These are phyloP conservation scores for Poecilobothrus nobilitatus DNA, from an alignment of 2,888 invertebrate species.

Conservation along the genomic window DNA sequence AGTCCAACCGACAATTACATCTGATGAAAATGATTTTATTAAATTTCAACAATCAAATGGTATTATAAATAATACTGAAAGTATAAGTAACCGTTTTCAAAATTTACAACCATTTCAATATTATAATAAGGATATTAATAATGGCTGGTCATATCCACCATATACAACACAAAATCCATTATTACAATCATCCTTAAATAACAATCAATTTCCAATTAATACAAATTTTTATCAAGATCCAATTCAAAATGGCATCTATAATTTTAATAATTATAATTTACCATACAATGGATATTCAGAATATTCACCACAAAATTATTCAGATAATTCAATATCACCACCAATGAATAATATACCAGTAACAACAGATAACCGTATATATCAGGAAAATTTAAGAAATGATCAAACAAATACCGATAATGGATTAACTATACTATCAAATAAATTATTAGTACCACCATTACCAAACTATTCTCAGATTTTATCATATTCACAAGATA, in stretches of 20 bases:
- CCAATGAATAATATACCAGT: neutral
- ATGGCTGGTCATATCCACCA: neutral
- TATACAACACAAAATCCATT: neutral
- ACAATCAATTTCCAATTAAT: neutral
- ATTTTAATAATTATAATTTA: neutral
- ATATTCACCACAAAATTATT: too few species aligned
- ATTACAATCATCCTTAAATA: neutral
- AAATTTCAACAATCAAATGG: too few species aligned
- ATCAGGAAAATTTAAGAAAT: neutral
- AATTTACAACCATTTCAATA: neutral
- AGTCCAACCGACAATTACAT: neutral
- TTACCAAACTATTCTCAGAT: slow-evolving; percentile 30
- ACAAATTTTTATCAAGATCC: neutral
- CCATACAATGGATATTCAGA: too few species aligned
- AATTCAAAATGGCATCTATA: neutral
- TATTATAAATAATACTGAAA: neutral
- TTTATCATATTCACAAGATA: slow-evolving; percentile 55
- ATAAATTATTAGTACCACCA: slow-evolving; percentile 17
- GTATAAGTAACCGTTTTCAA: neutral
- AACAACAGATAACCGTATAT: neutral
- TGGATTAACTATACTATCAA: neutral
- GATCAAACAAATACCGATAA: neutral
- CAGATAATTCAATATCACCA: neutral
- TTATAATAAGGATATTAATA: neutral
- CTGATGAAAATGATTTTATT: neutral